phyloP scores from a whole-genome alignment of 2,797 vertebrate genomes.

The Nyctibius grandis region DNA sequence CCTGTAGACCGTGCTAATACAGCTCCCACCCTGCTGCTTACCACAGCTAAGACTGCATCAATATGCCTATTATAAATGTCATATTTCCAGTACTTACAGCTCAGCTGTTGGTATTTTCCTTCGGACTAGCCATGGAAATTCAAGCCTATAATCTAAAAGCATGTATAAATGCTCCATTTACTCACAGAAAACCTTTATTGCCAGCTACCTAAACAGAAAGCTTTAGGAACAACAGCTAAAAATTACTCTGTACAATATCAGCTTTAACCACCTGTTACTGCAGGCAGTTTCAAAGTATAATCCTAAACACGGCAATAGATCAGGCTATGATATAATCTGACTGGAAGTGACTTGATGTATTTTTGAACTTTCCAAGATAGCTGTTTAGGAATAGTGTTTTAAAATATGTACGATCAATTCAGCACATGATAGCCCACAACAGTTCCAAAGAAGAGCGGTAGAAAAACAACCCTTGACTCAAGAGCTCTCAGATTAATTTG shows the following conservation, averaged over 20 bases:
- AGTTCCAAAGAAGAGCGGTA: not conserved
- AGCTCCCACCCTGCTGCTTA: not conserved
- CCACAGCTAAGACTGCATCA: constrained; percentile 4
- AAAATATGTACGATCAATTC: not conserved
- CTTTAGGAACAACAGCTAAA: constrained; percentile 22
- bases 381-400: not conserved
- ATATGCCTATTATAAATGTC: constrained; percentile 32
- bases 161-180: constrained; percentile 45
- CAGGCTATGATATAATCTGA: not conserved
- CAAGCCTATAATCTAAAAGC: constrained; percentile 22
- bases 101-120: constrained; percentile 49
- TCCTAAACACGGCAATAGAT: not conserved
- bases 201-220: constrained; percentile 22
- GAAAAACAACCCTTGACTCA: constrained; percentile 11
- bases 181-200: constrained; percentile 3
- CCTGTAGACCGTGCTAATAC: not conserved
- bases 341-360: not conserved
- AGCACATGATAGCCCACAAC: not conserved
- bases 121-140: constrained; percentile 39
- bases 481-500: constrained; percentile 26
- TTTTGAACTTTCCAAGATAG: not conserved
- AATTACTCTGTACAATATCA: not conserved
- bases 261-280: not conserved
- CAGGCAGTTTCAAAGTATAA: not conserved
- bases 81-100: constrained; percentile 50